Percentiles rank a stretch among this genome's conserved stretches.
These are phyloP conservation scores for Equus quagga DNA, from an alignment of 2,113 vertebrate species.

Conservation along the genomic window DNA sequence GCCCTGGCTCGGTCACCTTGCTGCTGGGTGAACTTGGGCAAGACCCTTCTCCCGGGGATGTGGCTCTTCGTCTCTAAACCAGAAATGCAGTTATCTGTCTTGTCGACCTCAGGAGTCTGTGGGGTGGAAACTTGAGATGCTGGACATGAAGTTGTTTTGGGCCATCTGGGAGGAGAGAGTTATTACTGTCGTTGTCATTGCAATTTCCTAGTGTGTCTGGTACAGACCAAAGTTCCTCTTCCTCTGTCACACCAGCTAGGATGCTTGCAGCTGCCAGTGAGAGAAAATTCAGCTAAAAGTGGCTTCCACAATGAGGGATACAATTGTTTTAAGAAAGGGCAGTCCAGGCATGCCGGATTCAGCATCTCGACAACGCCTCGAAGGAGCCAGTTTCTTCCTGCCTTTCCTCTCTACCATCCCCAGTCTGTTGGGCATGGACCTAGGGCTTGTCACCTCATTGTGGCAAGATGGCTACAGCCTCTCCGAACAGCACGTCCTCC, in stretches of 20 bases:
- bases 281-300: background rate
- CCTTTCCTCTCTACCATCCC: background rate
- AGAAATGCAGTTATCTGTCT: background rate
- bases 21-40: background rate
- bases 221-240: background rate
- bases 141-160: background rate
- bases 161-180: background rate
- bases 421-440: background rate
- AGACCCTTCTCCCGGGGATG: background rate
- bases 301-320: background rate
- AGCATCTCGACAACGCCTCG: background rate
- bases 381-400: background rate
- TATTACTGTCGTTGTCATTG: background rate
- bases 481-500: background rate
- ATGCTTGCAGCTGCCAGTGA: background rate
- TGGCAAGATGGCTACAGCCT: background rate
- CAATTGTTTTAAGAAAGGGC: background rate
- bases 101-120: too few species aligned
- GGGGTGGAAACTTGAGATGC: background rate
- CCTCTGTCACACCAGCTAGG: background rate
- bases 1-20: background rate
- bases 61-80: background rate
- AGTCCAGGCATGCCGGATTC: background rate
- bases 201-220: background rate
- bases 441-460: background rate